Evolutionary conservation across 2,113 vertebrate genomes (phyloP).

Genomic region (Nibea albiflora): DNA sequence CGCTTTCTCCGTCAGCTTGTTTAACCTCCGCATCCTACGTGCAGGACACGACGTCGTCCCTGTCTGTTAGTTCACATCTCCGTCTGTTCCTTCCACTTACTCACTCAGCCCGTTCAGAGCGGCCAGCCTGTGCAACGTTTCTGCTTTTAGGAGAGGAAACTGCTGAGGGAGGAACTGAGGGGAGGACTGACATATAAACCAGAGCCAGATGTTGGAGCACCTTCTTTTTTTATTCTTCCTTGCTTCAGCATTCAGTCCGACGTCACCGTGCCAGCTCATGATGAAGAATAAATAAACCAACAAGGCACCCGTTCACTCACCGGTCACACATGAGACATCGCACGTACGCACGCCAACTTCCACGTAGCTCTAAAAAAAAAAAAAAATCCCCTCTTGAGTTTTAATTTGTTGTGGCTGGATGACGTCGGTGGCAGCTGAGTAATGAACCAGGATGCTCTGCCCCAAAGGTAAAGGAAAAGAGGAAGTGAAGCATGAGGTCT

Average conservation of each 20-base stretch:
- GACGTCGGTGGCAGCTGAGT: conserved; percentile 15
- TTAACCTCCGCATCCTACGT: too few species aligned
- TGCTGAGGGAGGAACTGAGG: neutral
- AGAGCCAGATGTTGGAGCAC: conserved; percentile 46
- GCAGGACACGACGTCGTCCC: neutral
- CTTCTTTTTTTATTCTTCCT: neutral
- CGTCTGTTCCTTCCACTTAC: neutral
- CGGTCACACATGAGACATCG: neutral
- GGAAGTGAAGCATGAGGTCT: neutral
- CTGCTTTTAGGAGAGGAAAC: conserved; percentile 1
- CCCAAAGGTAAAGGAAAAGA: too few species aligned
- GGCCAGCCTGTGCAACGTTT: neutral
- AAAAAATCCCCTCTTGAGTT: neutral
- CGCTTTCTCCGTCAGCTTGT: too few species aligned
- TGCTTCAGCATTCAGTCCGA: neutral
- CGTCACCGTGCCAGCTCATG: neutral
- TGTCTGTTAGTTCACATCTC: neutral
- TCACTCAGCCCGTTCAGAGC: neutral
- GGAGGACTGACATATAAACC: conserved; percentile 18
- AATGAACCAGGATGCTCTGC: neutral
- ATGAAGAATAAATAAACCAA: neutral
- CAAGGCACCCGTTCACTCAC: neutral
- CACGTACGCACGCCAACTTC: conserved; percentile 42
- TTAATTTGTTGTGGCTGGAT: neutral
- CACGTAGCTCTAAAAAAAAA: neutral